Evolutionary conservation across 2,888 invertebrate genomes (phyloP).

Genomic region (Drosophila anomelani): DNA sequence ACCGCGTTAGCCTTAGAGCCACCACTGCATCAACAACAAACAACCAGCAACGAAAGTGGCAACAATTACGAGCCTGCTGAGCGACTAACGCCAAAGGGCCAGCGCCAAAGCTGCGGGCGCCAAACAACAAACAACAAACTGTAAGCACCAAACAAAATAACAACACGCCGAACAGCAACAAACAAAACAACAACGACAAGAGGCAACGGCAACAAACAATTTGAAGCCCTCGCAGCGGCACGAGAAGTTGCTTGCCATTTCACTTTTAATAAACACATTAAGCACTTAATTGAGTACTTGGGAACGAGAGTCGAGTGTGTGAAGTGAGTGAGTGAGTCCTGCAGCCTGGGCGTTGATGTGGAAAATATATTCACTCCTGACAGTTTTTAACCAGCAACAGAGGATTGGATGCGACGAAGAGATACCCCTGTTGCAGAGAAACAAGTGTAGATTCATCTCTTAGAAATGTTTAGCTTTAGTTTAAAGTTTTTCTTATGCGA

Average conservation of each 20-base stretch:
- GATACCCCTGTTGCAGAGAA: background rate
- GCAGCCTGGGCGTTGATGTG: constrained; percentile 38
- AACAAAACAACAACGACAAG: constrained; percentile 4
- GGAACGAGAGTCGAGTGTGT: constrained; percentile 26
- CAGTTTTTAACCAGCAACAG: background rate
- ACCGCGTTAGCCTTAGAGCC: constrained; percentile 11
- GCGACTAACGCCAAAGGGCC: constrained; percentile 45
- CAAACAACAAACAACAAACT: constrained; percentile 22
- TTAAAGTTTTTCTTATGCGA: background rate
- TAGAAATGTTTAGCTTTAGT: background rate
- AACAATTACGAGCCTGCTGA: constrained; percentile 61
- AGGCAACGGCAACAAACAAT: constrained; percentile 25
- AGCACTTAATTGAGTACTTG: constrained; percentile 69
- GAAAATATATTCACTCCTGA: constrained; percentile 22
- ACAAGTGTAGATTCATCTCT: background rate
- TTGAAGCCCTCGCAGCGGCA: constrained; percentile 9
- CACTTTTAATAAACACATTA: constrained; percentile 75
- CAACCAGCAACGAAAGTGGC: constrained; percentile 48
- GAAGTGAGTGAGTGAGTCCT: constrained; percentile 16
- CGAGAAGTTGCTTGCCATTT: constrained; percentile 62
- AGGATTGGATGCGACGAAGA: background rate
- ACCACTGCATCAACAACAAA: constrained; percentile 11
- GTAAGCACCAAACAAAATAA: constrained; percentile 23
- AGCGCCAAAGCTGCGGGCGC: constrained; percentile 26
- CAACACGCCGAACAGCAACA: constrained; percentile 11